Evolutionary conservation across 2,113 vertebrate genomes (phyloP).

Genomic region (Pseudonaja textilis): DNA sequence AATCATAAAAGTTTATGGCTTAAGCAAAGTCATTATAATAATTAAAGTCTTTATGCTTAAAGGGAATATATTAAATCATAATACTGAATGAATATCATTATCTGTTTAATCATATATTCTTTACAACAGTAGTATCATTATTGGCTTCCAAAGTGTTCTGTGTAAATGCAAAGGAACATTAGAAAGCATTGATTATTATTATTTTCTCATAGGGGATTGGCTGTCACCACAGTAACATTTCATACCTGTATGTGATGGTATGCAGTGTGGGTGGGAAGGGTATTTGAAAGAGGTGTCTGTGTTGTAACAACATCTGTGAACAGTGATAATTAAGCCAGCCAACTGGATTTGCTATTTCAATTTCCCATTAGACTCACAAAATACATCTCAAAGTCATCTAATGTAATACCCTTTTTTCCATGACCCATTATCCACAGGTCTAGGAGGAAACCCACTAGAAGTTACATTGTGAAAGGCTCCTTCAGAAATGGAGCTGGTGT

Average conservation of each 20-base stretch:
- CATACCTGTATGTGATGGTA: not conserved
- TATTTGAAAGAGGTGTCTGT: not conserved
- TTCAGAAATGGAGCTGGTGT: not conserved
- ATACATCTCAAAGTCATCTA: not conserved
- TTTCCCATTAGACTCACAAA: not conserved
- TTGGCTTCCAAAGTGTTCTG: not conserved
- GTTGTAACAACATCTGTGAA: not conserved
- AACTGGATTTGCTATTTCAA: not conserved
- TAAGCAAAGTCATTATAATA: conserved; percentile 1
- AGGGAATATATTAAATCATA: conserved; percentile 6
- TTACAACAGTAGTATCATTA: conserved; percentile 1
- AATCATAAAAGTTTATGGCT: conserved; percentile 1
- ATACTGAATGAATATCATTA: not conserved
- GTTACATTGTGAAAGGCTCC: not conserved
- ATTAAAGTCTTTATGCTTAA: not conserved
- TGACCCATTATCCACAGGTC: too few species aligned
- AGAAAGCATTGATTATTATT: not conserved
- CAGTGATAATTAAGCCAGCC: not conserved
- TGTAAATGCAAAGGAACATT: not conserved
- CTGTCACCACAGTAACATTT: not conserved
- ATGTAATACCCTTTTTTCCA: too few species aligned
- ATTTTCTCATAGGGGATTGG: not conserved
- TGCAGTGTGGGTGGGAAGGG: not conserved
- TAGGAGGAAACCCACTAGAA: not conserved
- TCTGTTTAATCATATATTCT: conserved; percentile 2